Conservation (phyloP, 2,888 invertebrate genomes). For the Lasioglossum zephyrum region DNA sequence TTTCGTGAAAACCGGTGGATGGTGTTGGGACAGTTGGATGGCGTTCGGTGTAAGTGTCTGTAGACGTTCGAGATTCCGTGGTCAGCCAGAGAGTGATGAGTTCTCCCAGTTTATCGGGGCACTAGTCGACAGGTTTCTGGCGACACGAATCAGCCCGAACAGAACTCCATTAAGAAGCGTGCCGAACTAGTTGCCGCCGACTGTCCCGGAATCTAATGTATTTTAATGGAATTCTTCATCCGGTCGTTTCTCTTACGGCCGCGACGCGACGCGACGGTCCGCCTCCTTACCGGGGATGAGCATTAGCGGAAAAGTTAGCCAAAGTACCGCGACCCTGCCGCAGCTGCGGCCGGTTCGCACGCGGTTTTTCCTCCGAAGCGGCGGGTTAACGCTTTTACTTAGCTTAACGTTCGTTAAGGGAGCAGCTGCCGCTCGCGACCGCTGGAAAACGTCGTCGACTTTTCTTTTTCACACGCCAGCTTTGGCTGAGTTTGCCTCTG, state of each 20-base stretch:
- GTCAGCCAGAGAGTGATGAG: slow-evolving; percentile 11
- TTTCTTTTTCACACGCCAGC: slow-evolving; percentile 61
- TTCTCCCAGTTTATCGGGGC: slow-evolving; percentile 16
- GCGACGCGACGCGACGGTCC: slow-evolving; percentile 29
- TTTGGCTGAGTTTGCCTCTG: slow-evolving; percentile 19
- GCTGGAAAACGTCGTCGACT: slow-evolving; percentile 66
- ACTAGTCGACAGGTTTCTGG: slow-evolving; percentile 16
- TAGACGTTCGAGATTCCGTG: slow-evolving; percentile 14
- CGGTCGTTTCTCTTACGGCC: slow-evolving; percentile 66
- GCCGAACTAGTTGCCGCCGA: slow-evolving; percentile 52
- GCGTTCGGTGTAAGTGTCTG: background rate
- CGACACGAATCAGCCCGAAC: slow-evolving; percentile 36
- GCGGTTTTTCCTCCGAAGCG: slow-evolving; percentile 74
- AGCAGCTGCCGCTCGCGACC: slow-evolving; percentile 70
- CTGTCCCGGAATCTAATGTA: slow-evolving; percentile 71
- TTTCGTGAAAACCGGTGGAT: background rate
- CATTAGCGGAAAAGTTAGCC: slow-evolving; percentile 71
- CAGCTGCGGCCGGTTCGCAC: slow-evolving; percentile 72
- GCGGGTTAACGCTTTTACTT: slow-evolving; percentile 77
- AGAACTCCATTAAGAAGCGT: slow-evolving; percentile 63
- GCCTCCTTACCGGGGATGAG: slow-evolving; percentile 63
- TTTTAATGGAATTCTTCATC: slow-evolving; percentile 74
- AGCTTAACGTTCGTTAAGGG: slow-evolving; percentile 72
- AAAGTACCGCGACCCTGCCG: slow-evolving; percentile 70
- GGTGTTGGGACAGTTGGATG: background rate